phyloP scores from a whole-genome alignment of 2,888 invertebrate species.

The Sphaerophoria rueppellii region DNA sequence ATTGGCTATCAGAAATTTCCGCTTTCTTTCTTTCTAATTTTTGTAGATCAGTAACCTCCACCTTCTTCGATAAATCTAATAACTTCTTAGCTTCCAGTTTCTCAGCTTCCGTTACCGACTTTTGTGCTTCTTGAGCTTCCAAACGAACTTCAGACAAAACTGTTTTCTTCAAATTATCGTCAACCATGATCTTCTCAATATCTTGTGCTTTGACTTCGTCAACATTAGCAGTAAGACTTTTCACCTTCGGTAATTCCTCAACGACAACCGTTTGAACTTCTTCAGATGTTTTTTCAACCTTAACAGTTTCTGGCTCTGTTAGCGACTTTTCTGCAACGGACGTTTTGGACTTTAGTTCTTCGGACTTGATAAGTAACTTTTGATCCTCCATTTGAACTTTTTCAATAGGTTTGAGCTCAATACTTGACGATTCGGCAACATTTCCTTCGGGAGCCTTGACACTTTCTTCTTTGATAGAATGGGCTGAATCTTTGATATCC shows the following conservation, averaged over 20 bases:
- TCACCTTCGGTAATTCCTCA: background rate
- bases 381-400: background rate
- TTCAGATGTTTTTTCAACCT: background rate
- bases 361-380: background rate
- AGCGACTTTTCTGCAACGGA: slow-evolving; percentile 2
- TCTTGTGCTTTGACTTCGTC: slow-evolving; percentile 6
- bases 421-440: slow-evolving; percentile 19
- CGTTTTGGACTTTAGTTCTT: background rate
- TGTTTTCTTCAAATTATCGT: slow-evolving; percentile 31
- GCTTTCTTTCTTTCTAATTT: slow-evolving; percentile 22
- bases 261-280: background rate
- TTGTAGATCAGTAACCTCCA: background rate
- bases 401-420: slow-evolving; percentile 38
- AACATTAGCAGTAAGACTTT: background rate
- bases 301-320: background rate
- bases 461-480: slow-evolving; percentile 38
- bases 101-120: slow-evolving; percentile 24
- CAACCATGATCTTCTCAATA: slow-evolving; percentile 8
- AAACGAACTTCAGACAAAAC: slow-evolving; percentile 13
- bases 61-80: background rate
- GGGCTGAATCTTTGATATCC: slow-evolving; percentile 32
- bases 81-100: slow-evolving; percentile 15
- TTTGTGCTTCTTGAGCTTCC: slow-evolving; percentile 27
- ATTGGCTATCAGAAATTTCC: slow-evolving; percentile 41
- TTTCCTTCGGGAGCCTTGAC: background rate